A percentile compares a stretch with the other conserved stretches of the same genome.
Conservation (phyloP, 1,140 invertebrate species). For the Callitettix versicolor region DNA sequence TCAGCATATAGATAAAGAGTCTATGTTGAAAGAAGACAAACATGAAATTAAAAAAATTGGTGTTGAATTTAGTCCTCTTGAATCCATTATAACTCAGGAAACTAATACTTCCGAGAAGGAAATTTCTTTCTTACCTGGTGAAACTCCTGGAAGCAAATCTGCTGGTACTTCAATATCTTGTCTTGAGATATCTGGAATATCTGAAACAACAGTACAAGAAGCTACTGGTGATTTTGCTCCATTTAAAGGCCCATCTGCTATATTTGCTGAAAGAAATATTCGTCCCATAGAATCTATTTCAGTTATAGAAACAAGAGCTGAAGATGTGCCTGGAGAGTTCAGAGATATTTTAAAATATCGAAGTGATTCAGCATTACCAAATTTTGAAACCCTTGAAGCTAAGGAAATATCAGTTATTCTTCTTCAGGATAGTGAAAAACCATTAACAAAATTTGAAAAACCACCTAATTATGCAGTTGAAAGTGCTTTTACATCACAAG, state of each 20-base stretch:
- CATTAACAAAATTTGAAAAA: conserved; percentile 29
- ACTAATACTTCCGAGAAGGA: conserved; percentile 48
- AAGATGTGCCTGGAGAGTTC: conserved; percentile 42
- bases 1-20: conserved; percentile 47
- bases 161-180: conserved; percentile 39
- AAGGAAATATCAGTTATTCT: conserved; percentile 43
- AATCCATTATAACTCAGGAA: conserved; percentile 45
- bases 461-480: conserved; percentile 34
- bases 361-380: conserved; percentile 37
- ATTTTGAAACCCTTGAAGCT: conserved; percentile 42
- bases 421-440: conserved; percentile 40
- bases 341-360: conserved; percentile 40
- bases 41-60: conserved; percentile 39
- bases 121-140: conserved; percentile 34
- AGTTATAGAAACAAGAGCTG: conserved; percentile 41
- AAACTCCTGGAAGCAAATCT: conserved; percentile 36
- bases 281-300: conserved; percentile 41
- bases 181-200: conserved; percentile 41
- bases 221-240: conserved; percentile 40
- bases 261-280: conserved; percentile 39
- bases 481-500: conserved; percentile 34
- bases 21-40: conserved; percentile 36
- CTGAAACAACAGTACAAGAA: conserved; percentile 42
- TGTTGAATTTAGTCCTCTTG: conserved; percentile 43
- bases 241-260: conserved; percentile 34